phyloP scores from a whole-genome alignment of 1,140 invertebrate genomes.

The Araneus ventricosus region DNA sequence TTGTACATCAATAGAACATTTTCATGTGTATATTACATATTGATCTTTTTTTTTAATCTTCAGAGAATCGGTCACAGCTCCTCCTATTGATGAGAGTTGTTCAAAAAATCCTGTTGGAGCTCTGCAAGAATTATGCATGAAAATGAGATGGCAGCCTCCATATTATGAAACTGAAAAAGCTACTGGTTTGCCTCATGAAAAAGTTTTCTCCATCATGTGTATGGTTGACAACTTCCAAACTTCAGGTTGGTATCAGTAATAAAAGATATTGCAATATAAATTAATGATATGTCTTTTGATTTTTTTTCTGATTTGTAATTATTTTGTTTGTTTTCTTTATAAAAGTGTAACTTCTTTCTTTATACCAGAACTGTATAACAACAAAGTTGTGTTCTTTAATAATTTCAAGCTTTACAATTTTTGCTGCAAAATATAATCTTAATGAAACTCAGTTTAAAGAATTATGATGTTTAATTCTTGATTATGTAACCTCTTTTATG shows the following conservation, averaged over 20 bases:
- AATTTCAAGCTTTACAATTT: neutral
- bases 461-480: too few relatives aligned
- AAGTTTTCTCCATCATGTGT: constrained; percentile 95
- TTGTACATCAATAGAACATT: too few relatives aligned
- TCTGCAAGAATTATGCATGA: constrained; percentile 96
- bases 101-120: constrained; percentile 93
- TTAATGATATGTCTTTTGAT: neutral
- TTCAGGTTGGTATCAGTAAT: constrained; percentile 25
- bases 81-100: constrained; percentile 63
- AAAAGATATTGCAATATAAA: neutral
- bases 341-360: too few relatives aligned
- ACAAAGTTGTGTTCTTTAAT: neutral
- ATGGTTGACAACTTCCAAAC: constrained; percentile 86
- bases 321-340: neutral
- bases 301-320: neutral
- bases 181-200: constrained; percentile 93
- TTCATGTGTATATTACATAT: neutral
- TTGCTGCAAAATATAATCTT: too few relatives aligned
- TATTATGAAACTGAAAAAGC: constrained; percentile 92
- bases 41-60: neutral
- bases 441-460: too few relatives aligned
- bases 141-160: constrained; percentile 94
- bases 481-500: too few relatives aligned
- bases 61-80: constrained; percentile 67
- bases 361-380: too few relatives aligned